Evolutionary conservation across 1,140 invertebrate species (phyloP), one percentile per base, ranked within the genome.

Genomic region (Diabrotica undecimpunctata): DNA sequence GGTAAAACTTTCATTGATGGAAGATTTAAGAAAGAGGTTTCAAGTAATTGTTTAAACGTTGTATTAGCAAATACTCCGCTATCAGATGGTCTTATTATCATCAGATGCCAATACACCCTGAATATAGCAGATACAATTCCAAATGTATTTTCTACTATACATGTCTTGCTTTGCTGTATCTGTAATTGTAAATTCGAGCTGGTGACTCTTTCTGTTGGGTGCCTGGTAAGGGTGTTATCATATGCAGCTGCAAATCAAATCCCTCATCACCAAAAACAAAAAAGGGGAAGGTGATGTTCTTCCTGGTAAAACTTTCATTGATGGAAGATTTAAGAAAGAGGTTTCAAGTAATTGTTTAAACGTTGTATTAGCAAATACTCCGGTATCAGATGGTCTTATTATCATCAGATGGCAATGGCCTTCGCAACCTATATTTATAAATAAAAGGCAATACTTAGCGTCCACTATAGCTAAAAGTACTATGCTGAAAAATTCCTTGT

Each of bases 401-500:
- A n/a, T n/a, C 36, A 58, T 58, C 5, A 10, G 56, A 37, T 38
- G 37, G 53, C 61, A 10, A n/a, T 54, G n/a, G n/a, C n/a, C n/a
- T n/a, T n/a, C n/a, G n/a, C n/a, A 11, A 14, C 46, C 14, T 9
- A 41, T 13, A 11, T 5, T 36, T 35, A 39, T 37, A 62, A 6
- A 14, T 53, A n/a, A 62, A 62, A 25, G n/a, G n/a, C 61, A 52
- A 62, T 54, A 53, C 5, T 62, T 54, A 54, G 61, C 14, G 51
- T 53, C 61, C 2, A 52, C 61, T 36, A 46, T n/a, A n/a, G 41
- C 52, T n/a, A n/a, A n/a, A n/a, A n/a, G n/a, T n/a, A n/a, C n/a
- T n/a, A n/a, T n/a, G n/a, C n/a, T n/a, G n/a, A 5, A 62, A 37
- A 7, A 62, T 25, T 10, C 53, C 61, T 9, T 50, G 25, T 59